Evolutionary conservation across 2,888 invertebrate genomes (phyloP).

Genomic region (Venustoraphidia nigricollis): DNA sequence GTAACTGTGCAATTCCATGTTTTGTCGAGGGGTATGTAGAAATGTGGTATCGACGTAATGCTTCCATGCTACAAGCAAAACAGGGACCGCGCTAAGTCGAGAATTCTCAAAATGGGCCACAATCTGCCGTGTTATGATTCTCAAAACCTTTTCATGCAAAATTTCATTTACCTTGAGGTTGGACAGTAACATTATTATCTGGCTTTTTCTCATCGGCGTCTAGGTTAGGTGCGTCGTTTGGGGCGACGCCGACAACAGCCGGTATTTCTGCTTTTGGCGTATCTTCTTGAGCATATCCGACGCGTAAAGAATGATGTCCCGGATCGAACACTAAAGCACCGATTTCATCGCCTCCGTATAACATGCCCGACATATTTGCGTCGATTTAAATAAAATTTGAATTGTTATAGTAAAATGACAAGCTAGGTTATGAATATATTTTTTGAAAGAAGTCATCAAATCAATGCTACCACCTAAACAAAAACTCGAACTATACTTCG

Average conservation of each 20-base stretch:
- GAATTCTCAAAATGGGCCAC: no score
- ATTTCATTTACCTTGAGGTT: neutral
- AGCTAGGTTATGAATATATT: no score
- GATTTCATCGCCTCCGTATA: slow-evolving; percentile 94
- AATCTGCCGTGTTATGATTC: slow-evolving; percentile 1
- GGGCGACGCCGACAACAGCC: slow-evolving; percentile 75
- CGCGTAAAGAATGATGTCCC: slow-evolving; percentile 77
- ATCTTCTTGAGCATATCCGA: slow-evolving; percentile 95
- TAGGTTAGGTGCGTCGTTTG: slow-evolving; percentile 46
- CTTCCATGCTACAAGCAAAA: slow-evolving; percentile 30
- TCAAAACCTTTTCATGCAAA: neutral
- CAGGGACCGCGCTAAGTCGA: no score
- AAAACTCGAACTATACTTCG: no score
- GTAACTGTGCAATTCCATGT: slow-evolving; percentile 80
- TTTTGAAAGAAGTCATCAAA: no score
- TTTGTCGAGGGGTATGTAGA: slow-evolving; percentile 75
- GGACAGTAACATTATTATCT: slow-evolving; percentile 47
- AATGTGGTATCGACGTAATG: slow-evolving; percentile 89
- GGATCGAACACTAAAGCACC: slow-evolving; percentile 96
- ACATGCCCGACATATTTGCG: slow-evolving; percentile 42
- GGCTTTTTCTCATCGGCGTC: slow-evolving; percentile 64
- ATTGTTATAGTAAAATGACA: no score
- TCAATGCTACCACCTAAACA: no score
- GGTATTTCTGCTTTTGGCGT: slow-evolving; percentile 98
- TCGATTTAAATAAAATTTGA: neutral